Evolutionary conservation across 1,140 invertebrate genomes (phyloP).

Genomic region (Choristoneura fumiferana): DNA sequence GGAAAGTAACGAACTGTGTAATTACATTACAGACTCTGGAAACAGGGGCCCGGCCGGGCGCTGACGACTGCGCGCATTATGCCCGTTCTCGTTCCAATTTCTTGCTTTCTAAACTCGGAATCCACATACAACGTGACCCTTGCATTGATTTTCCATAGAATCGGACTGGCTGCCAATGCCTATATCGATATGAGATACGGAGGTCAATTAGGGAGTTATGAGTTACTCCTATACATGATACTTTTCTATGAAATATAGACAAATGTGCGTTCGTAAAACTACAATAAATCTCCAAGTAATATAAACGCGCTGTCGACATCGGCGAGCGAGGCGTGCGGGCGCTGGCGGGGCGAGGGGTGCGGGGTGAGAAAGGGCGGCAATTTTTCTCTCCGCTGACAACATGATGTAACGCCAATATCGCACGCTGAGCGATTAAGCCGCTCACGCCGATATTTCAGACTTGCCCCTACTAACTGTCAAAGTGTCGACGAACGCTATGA

Average conservation of each 20-base stretch:
- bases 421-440: conserved; percentile 76
- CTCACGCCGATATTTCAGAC: conserved; percentile 75
- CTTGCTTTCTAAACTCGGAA: conserved; percentile 32
- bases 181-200: conserved; percentile 5
- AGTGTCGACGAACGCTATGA: conserved; percentile 54
- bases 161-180: neutral
- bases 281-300: conserved; percentile 72
- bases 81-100: conserved; percentile 27
- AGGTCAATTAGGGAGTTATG: conserved; percentile 1
- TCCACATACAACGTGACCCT: conserved; percentile 9
- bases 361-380: conserved; percentile 56
- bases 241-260: conserved; percentile 47
- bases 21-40: conserved; percentile 43
- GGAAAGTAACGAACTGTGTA: conserved; percentile 68
- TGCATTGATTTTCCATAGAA: neutral
- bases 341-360: conserved; percentile 32
- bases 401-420: conserved; percentile 78
- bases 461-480: conserved; percentile 75
- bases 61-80: conserved; percentile 37
- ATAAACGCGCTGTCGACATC: conserved; percentile 70
- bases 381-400: conserved; percentile 77
- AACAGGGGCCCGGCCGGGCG: conserved; percentile 45
- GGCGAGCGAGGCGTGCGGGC: conserved; percentile 37
- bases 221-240: conserved; percentile 10
- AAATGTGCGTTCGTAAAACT: conserved; percentile 69